Evolutionary conservation across 2,113 vertebrate genomes (phyloP).

Genomic region (Menidia beryllina): DNA sequence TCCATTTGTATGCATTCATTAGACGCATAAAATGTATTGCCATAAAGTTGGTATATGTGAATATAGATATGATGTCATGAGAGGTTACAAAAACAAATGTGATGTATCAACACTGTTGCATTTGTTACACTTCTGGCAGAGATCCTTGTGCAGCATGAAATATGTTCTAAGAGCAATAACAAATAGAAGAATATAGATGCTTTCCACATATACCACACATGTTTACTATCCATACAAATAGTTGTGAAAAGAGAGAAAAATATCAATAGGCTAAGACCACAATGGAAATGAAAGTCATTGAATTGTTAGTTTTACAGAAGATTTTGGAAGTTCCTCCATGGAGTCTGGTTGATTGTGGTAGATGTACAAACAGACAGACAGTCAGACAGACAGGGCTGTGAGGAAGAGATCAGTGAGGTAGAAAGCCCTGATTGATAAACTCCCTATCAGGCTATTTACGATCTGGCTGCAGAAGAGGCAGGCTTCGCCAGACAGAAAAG

Average conservation of each 20-base stretch:
- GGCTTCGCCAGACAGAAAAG: constrained; percentile 97
- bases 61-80: constrained; percentile 64
- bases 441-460: constrained; percentile 99
- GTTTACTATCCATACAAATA: too few species aligned
- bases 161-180: constrained; percentile 5
- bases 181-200: constrained; percentile 10
- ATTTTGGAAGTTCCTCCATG: constrained; percentile 75
- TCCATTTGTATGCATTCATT: constrained; percentile 66
- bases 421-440: constrained; percentile 95
- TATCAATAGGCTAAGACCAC: not conserved
- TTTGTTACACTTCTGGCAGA: constrained; percentile 41
- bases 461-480: constrained; percentile 95
- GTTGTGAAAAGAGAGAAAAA: constrained; percentile 18
- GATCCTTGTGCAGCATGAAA: not conserved
- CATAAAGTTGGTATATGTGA: constrained; percentile 46
- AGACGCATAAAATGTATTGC: constrained; percentile 53
- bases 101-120: constrained; percentile 50
- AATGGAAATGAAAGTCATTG: constrained; percentile 19
- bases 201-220: not conserved
- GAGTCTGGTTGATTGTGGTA: constrained; percentile 67
- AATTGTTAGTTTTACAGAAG: constrained; percentile 58
- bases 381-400: constrained; percentile 82
- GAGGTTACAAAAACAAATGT: constrained; percentile 65
- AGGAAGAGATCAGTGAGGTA: constrained; percentile 85
- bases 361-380: constrained; percentile 60